Base-by-base conservation (phyloP, 2,113 vertebrate species). In the Psophia crepitans region DNA sequence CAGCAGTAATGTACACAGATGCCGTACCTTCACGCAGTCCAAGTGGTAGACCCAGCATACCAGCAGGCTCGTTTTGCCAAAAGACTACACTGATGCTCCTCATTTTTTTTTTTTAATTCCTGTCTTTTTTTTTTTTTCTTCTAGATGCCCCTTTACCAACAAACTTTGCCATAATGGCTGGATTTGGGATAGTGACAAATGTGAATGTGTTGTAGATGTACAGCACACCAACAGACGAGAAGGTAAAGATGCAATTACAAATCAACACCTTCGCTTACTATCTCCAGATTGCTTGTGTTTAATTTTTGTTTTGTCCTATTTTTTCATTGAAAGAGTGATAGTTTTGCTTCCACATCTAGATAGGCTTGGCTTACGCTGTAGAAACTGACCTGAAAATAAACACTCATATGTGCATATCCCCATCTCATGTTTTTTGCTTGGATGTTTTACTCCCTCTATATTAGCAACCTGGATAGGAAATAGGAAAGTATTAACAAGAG, bases 131-230 rank as follows among this genome's bases (percentile, higher is more conserved):
- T 28, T 32, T 75, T 68, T 91, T 95, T 44, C 58, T 96, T 96
- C 66, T 87, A 98, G 98, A 35, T 98, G 98, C 82, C 96, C 97
- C 16, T 97, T 98, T 89, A 63, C 97, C 75, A 98, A 98, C 87
- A 98, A 97, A 93, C 86, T 95, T 79, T 98, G 98, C 87, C 98
- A 97, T 53, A 84, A 96, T 65, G 99, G 99, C 37, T 98, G 98
- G 97, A 98, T 99, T 71, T 99, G 99, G 99, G 99, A 99, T 70
- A 99, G 98, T 95, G 98, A 97, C 75, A 97, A 97, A 86, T 99
- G 99, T 96, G 98, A 98, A 97, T 99, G 99, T 93, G 98, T 99
- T 74, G 92, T 98, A 32, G 98, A 97, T 53, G 96, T 95, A 56
- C 97, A 98, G 49, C 97, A 95, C 53, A 74, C 97, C 71, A 96